Evolutionary conservation across 2,888 invertebrate species (phyloP).

Genomic region (Andricus quercusramuli): DNA sequence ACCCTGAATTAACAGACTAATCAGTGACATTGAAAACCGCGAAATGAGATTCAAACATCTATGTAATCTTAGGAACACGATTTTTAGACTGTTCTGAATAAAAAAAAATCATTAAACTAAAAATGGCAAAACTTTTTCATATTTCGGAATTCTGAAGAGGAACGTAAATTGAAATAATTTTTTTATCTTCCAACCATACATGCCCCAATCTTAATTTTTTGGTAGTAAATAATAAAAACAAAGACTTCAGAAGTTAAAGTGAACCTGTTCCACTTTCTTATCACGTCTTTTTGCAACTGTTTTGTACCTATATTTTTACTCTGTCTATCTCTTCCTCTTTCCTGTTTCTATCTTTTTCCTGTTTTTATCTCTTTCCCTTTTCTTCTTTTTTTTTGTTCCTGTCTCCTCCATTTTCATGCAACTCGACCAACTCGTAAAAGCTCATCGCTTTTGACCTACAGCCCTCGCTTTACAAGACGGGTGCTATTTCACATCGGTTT

Average conservation of each 20-base stretch:
- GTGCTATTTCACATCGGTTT: slow-evolving; percentile 17
- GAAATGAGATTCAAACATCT: no score
- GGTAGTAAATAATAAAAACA: not conserved
- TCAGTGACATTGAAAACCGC: no score
- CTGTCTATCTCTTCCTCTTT: not conserved
- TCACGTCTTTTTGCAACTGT: not conserved
- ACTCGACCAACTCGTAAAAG: slow-evolving; percentile 1
- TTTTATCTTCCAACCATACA: not conserved
- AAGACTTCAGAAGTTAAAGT: not conserved
- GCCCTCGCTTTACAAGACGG: not conserved
- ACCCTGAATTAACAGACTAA: no score
- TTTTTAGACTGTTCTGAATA: no score
- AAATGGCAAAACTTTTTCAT: no score
- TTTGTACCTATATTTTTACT: not conserved
- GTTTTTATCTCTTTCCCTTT: not conserved
- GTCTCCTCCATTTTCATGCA: not conserved
- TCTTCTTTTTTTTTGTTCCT: not conserved
- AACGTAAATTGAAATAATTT: no score
- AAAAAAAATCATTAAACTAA: no score
- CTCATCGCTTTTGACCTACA: slow-evolving; percentile 8
- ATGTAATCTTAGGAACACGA: no score
- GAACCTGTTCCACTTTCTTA: not conserved
- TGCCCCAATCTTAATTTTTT: not conserved
- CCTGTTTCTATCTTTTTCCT: not conserved
- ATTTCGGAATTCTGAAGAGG: no score